Base-by-base conservation (phyloP, 2,113 vertebrate genomes). In the Orientallactaga bullata region DNA sequence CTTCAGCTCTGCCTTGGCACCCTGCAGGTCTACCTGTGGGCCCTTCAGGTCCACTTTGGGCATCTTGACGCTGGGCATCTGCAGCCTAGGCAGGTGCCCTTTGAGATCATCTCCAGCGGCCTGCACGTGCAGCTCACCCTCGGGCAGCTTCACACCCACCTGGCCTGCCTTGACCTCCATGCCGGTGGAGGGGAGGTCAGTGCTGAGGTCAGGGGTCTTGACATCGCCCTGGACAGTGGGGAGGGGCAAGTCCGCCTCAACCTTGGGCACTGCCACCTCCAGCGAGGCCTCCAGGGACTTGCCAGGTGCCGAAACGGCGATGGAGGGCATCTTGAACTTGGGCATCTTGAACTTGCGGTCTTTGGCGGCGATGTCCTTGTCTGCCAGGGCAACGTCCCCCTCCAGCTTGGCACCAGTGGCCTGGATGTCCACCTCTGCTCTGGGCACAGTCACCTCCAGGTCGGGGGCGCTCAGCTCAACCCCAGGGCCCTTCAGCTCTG, bases 291-390 rank as follows among this genome's bases (percentile, higher is more conserved):
- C 61, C 11, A 66, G 2, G 4, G 20, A 1, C 65, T 21, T 83
- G 1, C 58, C 16, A 0, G 37, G 8, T 0, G 26, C 9, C 1
- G 37, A 66, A 37, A 66, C 37, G 0, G 92, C 95, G 17, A 98
- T 98, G 5, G 98, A 97, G 0, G 97, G 98, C 7, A 97, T 80
- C 92, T 97, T 98, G 80, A 98, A 97, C 58, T 92, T 96, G 58
- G 95, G 95, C 77, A 94, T 86, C 16, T 94, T 95, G 76, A 97
- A 74, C 65, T 81, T 93, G 17, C 61, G 60, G 20, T 60, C 77
- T 79, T 79, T 91, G 26, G 11, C 0, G 0, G 26, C 7, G 10
- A 60, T 3, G 0, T 97, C 96, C 94, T 91, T 96, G 83, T 79
- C 96, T 55, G 0, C 28, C 9, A 81, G 78, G 11, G 28, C 1